A percentile compares a stretch with the other conserved stretches of the same genome.
Evolutionary conservation across 2,797 vertebrate species (phyloP).

Genomic region (Melanotaenia boesemani): DNA sequence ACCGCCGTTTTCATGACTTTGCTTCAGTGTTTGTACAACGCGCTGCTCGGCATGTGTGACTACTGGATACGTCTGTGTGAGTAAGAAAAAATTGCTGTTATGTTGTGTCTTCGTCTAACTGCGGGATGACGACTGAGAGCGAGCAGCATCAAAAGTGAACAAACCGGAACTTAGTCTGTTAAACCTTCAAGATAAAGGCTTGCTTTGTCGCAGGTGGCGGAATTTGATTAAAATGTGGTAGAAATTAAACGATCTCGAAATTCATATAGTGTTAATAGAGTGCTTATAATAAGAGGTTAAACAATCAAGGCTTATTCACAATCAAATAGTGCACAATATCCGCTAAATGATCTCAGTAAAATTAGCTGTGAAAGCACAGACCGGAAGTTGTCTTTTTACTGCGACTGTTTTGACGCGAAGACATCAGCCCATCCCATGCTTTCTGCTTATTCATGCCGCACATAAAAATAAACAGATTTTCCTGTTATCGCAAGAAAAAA

Average conservation of each 20-base stretch:
- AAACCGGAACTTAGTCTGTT: conserved; percentile 5
- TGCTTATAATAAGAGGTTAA: too few relatives aligned
- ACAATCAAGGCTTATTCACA: neutral
- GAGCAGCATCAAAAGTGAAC: conserved; percentile 1
- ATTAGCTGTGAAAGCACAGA: conserved; percentile 37
- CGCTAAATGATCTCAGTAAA: neutral
- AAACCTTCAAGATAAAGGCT: conserved; percentile 59
- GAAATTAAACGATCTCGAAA: too few relatives aligned
- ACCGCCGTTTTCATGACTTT: conserved; percentile 54
- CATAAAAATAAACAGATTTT: conserved; percentile 21
- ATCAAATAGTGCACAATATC: neutral
- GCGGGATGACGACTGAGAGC: conserved; percentile 12
- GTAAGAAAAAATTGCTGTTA: conserved; percentile 57
- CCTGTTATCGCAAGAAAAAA: neutral
- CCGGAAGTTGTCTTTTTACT: conserved; percentile 21
- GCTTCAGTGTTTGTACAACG: conserved; percentile 58
- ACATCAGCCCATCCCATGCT: conserved; percentile 43
- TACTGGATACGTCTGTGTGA: conserved; percentile 74
- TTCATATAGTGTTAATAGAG: neutral
- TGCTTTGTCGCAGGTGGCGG: rapidly evolving
- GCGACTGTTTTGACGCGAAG: neutral
- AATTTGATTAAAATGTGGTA: too few relatives aligned
- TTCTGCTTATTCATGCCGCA: conserved; percentile 76
- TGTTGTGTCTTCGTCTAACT: conserved; percentile 32
- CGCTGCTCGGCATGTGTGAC: conserved; percentile 69